A percentile compares a stretch with the other conserved stretches of the same genome.
These are phyloP conservation scores for Philaenus spumarius DNA, from an alignment of 1,140 invertebrate genomes.

Conservation along the genomic window DNA sequence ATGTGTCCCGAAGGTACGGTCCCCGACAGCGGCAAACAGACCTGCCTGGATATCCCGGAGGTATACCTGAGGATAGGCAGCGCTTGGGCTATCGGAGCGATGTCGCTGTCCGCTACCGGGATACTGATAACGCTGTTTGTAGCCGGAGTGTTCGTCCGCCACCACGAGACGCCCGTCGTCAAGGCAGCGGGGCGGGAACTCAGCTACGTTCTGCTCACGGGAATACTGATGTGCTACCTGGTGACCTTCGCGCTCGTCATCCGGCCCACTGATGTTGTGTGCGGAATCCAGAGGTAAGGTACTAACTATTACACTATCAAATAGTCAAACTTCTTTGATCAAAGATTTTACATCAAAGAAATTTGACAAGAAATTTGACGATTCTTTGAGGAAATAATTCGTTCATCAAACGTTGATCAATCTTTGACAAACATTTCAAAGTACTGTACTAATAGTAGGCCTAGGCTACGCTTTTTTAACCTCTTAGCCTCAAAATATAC, in stretches of 20 bases:
- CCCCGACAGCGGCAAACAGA: slow-evolving; percentile 64
- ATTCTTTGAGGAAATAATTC: no score
- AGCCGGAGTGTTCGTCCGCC: slow-evolving; percentile 58
- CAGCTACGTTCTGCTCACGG: slow-evolving; percentile 76
- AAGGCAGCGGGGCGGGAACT: slow-evolving; percentile 84
- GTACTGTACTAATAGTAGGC: no score
- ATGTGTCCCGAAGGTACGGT: slow-evolving; percentile 73
- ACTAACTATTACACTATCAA: no score
- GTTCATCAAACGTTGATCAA: no score
- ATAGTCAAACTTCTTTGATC: no score
- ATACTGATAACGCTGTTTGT: slow-evolving; percentile 66
- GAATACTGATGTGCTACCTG: slow-evolving; percentile 82
- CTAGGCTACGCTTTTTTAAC: no score
- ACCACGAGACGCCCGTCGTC: slow-evolving; percentile 82
- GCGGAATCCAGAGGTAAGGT: slow-evolving; percentile 66
- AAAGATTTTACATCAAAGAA: no score
- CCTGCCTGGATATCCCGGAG: slow-evolving; percentile 74
- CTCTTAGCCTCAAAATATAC: no score
- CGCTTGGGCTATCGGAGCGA: slow-evolving; percentile 73
- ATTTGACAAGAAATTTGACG: no score
- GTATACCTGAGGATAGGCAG: slow-evolving; percentile 74
- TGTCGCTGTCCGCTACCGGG: slow-evolving; percentile 44
- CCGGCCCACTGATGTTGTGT: slow-evolving; percentile 65
- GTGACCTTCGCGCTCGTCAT: slow-evolving; percentile 79
- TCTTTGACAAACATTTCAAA: no score